phyloP scores from a whole-genome alignment of 2,113 vertebrate species.

The Pteronura brasiliensis region DNA sequence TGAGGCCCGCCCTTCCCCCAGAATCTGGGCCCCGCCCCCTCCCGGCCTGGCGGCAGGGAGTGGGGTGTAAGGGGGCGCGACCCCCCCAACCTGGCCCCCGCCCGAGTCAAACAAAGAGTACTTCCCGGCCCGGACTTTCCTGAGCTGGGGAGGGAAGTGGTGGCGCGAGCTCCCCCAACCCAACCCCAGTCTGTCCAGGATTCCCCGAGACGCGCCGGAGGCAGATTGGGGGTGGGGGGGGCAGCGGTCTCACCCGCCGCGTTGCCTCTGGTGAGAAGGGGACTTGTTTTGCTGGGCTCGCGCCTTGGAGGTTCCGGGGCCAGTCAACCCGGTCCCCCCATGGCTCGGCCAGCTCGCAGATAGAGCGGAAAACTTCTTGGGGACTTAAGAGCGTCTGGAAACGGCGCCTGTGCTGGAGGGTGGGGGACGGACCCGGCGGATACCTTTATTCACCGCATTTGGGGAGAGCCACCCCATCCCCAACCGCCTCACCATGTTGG shows the following conservation, averaged over 20 bases:
- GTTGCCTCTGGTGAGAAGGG: neutral
- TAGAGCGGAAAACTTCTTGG: conserved; percentile 65
- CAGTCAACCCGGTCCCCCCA: neutral
- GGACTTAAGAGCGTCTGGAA: conserved; percentile 39
- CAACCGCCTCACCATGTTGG: neutral
- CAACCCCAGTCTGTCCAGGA: neutral
- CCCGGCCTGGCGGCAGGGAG: conserved; percentile 14
- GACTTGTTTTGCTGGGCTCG: neutral
- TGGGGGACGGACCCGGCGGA: neutral
- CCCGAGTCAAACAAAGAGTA: conserved; percentile 72
- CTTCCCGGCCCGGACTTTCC: conserved; percentile 52
- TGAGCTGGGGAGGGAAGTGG: conserved; percentile 48
- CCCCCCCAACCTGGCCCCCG: neutral
- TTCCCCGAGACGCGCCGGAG: neutral
- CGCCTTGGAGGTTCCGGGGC: neutral
- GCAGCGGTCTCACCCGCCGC: neutral
- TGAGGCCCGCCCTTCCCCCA: conserved; percentile 47
- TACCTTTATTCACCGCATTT: neutral
- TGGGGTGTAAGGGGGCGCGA: conserved; percentile 65
- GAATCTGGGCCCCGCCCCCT: conserved; percentile 58
- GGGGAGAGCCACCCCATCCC: neutral
- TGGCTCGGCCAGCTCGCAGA: neutral
- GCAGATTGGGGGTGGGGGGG: neutral
- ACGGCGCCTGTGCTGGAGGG: neutral
- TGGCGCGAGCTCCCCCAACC: conserved; percentile 18